Percentiles rank a stretch among this genome's conserved stretches.
These are phyloP conservation scores for Noctua comes DNA, from an alignment of 2,888 invertebrate species.

Conservation along the genomic window DNA sequence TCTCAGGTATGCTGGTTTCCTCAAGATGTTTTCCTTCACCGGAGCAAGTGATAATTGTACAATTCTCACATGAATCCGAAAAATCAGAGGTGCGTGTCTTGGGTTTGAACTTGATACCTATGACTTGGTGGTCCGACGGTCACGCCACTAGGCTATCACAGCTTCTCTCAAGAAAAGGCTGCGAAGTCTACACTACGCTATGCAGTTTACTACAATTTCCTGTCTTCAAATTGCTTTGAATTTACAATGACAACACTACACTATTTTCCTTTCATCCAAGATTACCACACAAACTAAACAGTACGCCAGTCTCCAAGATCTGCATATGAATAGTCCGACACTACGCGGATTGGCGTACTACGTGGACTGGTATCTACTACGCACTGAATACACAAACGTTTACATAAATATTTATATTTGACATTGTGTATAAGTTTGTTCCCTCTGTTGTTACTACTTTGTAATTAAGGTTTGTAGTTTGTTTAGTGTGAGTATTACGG, in stretches of 20 bases:
- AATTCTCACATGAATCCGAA: too few species aligned
- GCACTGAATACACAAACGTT: conserved; percentile 48
- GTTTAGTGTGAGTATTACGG: conserved; percentile 28
- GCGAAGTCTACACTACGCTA: neutral
- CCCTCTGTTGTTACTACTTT: conserved; percentile 34
- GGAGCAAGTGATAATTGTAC: too few species aligned
- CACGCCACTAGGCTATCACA: too few species aligned
- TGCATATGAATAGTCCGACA: conserved; percentile 51
- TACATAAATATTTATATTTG: conserved; percentile 55
- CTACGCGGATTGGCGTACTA: conserved; percentile 20
- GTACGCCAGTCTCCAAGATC: conserved; percentile 30
- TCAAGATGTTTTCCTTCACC: too few species aligned
- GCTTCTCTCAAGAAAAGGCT: neutral
- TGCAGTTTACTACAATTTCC: neutral
- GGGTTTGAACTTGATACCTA: too few species aligned
- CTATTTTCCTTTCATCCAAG: conserved; percentile 45
- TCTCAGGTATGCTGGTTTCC: too few species aligned
- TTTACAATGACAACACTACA: conserved; percentile 2
- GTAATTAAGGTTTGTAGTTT: conserved; percentile 46
- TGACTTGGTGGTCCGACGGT: too few species aligned
- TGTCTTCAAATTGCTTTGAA: conserved; percentile 16
- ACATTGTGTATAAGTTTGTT: conserved; percentile 46
- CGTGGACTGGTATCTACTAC: conserved; percentile 21
- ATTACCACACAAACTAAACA: conserved; percentile 52
- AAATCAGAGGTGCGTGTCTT: too few species aligned